Conservation (phyloP, 1,140 invertebrate genomes). For the Oncopodura yosiiana region DNA sequence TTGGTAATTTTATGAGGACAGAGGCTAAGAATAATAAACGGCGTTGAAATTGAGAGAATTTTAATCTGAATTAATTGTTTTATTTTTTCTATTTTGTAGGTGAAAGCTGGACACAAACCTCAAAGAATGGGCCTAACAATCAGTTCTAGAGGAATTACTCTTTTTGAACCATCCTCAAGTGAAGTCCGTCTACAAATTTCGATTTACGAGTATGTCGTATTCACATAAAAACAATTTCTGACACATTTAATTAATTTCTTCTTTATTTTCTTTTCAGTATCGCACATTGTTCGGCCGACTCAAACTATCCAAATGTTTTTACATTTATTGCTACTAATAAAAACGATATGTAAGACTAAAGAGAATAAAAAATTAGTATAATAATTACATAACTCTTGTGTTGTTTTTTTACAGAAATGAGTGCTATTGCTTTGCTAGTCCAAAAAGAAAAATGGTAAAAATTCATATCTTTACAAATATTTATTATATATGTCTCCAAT, state of each 20-base stretch:
- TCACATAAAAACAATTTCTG: background rate
- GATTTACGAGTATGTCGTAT: constrained; percentile 60
- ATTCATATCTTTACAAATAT: background rate
- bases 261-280: constrained; percentile 52
- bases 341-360: constrained; percentile 62
- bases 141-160: constrained; percentile 60
- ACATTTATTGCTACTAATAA: constrained; percentile 70
- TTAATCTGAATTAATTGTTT: too few species aligned
- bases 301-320: constrained; percentile 69
- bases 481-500: too few species aligned
- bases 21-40: too few species aligned
- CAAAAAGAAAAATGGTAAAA: constrained; percentile 63
- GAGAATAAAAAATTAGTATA: too few species aligned
- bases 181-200: constrained; percentile 64
- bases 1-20: too few species aligned
- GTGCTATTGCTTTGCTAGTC: constrained; percentile 76
- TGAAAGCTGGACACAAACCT: constrained; percentile 57
- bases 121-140: constrained; percentile 60
- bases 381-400: too few species aligned
- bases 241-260: background rate
- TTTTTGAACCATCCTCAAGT: constrained; percentile 56
- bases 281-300: constrained; percentile 78
- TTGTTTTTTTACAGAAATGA: too few species aligned
- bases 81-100: too few species aligned
- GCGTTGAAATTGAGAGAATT: too few species aligned